Evolutionary conservation across 92 coral and sea anemone genomes (phyloP), one percentile per base, ranked within the genome.

Genomic region (Blastomussa wellsi): DNA sequence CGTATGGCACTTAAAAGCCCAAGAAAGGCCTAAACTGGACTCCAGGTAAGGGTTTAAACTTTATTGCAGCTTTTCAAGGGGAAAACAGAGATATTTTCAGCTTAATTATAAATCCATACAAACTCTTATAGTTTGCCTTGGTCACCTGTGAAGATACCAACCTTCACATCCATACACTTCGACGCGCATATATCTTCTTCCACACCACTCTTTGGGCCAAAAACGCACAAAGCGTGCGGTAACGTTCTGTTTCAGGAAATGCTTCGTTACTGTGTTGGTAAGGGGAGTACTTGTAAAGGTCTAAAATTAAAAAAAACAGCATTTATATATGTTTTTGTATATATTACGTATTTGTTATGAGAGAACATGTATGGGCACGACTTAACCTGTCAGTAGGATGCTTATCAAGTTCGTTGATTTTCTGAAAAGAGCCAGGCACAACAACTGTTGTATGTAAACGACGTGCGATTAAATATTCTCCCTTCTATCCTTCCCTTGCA

Each of bases 81-180:
- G n/a, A n/a, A n/a, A n/a, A n/a, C n/a, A n/a, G n/a, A n/a, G n/a
- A n/a, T n/a, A n/a, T n/a, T n/a, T n/a, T n/a, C n/a, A n/a, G n/a
- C n/a, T n/a, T n/a, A n/a, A n/a, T n/a, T n/a, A n/a, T n/a, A n/a
- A n/a, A n/a, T n/a, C n/a, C n/a, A n/a, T n/a, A n/a, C n/a, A n/a
- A n/a, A n/a, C 44, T 39, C 44, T n/a, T n/a, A 59, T 7, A 57
- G 64, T 57, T 29, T 11, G 12, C 59, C 12, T 52, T 13, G 26
- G 15, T 51, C 24, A 51, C 22, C 0, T 57, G 22, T 10, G 64
- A 62, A 4, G 13, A 31, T 12, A 16, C 77, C 57, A 37, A 90
- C 93, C 93, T 74, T 86, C 53, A 60, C 88, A 75, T 62, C 94
- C 94, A 72, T 88, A 91, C 57, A 91, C 86, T 59, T 91, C 94